Evolutionary conservation across 2,888 invertebrate genomes (phyloP).

Genomic region (Aporophyla nigra): DNA sequence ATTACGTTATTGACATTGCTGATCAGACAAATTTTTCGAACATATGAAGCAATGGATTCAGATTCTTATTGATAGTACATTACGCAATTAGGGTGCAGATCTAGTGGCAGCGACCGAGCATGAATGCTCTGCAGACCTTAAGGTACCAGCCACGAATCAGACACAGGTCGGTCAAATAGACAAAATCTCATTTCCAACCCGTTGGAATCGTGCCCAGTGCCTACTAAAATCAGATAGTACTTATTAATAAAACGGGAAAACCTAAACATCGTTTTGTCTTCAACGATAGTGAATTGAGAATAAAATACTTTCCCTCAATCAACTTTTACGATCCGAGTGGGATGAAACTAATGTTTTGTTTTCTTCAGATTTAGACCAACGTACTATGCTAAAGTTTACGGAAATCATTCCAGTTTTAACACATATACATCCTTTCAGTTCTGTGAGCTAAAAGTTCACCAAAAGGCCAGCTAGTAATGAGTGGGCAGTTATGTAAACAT

Average conservation of each 20-base stretch:
- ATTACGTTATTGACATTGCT: too few relatives aligned
- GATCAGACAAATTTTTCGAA: too few relatives aligned
- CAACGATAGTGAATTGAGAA: constrained; percentile 40
- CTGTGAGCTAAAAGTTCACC: constrained; percentile 16
- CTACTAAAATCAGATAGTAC: constrained; percentile 27
- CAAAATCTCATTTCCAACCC: constrained; percentile 27
- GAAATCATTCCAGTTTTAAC: constrained; percentile 28
- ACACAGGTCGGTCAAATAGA: constrained; percentile 20
- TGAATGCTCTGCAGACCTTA: constrained; percentile 29
- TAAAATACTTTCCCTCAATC: constrained; percentile 48
- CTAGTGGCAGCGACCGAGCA: constrained; percentile 18
- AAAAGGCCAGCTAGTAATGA: constrained; percentile 23
- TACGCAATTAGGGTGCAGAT: neutral
- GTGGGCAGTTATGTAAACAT: constrained; percentile 65
- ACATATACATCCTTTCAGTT: constrained; percentile 9
- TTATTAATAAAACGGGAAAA: constrained; percentile 39
- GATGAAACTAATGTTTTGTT: constrained; percentile 54
- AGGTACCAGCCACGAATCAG: constrained; percentile 7
- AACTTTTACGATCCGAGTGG: constrained; percentile 52
- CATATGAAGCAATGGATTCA: too few relatives aligned
- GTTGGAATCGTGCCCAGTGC: constrained; percentile 52
- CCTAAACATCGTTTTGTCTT: constrained; percentile 24
- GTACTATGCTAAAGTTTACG: constrained; percentile 44
- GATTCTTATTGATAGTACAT: too few relatives aligned
- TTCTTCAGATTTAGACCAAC: constrained; percentile 43